Conservation (phyloP, 2,797 vertebrate genomes). For the Sebastolobus altivelis region DNA sequence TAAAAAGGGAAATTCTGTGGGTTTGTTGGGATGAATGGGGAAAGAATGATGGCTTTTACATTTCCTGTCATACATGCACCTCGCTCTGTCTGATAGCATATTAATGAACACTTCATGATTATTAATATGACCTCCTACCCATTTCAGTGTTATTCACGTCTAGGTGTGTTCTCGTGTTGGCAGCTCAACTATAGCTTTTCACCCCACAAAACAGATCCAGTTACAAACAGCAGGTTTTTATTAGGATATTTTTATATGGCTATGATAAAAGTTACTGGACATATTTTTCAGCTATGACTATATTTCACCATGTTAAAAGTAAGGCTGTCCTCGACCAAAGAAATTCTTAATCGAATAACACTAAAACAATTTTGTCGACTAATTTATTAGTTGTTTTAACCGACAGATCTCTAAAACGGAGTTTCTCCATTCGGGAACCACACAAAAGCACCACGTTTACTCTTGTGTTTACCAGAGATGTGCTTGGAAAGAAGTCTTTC, state of each 20-base stretch:
- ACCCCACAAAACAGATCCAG: neutral
- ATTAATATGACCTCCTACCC: constrained; percentile 12
- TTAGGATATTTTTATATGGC: neutral
- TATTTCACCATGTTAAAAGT: neutral
- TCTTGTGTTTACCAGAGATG: too few species aligned
- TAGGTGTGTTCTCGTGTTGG: neutral
- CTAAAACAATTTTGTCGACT: accelerated
- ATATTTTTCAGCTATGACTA: neutral
- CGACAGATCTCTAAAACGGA: too few species aligned
- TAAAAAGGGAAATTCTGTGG: constrained; percentile 45
- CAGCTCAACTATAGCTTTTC: neutral
- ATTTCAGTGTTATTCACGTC: neutral
- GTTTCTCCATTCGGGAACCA: too few species aligned
- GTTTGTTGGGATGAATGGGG: constrained; percentile 48
- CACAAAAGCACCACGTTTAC: too few species aligned
- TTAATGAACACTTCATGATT: constrained; percentile 4
- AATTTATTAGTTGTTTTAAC: neutral
- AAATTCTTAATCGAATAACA: neutral
- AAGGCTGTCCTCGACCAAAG: neutral
- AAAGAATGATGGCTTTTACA: constrained; percentile 38
- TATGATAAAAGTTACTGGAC: neutral
- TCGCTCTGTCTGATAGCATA: neutral
- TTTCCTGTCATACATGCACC: constrained; percentile 9
- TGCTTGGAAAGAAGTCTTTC: too few species aligned
- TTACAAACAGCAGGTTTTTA: constrained; percentile 4